Percentiles rank a stretch among this genome's conserved stretches.
These are phyloP conservation scores for Platygyra sinensis DNA, from an alignment of 64 coral and sea anemone genomes.

Conservation along the genomic window DNA sequence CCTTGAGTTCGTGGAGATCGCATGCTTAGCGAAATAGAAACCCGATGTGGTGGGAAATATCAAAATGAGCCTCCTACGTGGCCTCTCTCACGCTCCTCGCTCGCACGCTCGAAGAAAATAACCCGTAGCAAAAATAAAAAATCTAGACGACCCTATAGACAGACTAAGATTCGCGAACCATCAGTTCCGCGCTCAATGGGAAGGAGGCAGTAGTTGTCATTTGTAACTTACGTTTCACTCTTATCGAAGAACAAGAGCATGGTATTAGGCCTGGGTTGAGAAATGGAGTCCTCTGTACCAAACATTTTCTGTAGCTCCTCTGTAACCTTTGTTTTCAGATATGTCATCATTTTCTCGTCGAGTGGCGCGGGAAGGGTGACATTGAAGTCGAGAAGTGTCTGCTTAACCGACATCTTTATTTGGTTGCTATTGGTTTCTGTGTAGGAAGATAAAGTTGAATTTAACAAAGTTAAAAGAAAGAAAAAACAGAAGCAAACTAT, in stretches of 20 bases:
- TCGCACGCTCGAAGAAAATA: too few relatives aligned
- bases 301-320: neutral
- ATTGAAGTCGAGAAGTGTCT: neutral
- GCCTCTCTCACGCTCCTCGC: too few relatives aligned
- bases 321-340: neutral
- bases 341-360: neutral
- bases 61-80: too few relatives aligned
- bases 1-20: too few relatives aligned
- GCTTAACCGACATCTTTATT: neutral
- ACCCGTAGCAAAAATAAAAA: too few relatives aligned
- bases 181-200: too few relatives aligned
- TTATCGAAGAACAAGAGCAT: neutral
- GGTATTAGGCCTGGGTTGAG: neutral
- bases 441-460: neutral
- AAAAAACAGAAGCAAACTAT: too few relatives aligned
- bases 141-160: too few relatives aligned
- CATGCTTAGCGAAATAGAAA: too few relatives aligned
- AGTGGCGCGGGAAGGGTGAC: neutral
- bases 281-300: neutral
- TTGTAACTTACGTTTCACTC: neutral
- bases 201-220: neutral
- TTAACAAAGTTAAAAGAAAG: too few relatives aligned
- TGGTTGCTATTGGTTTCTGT: neutral
- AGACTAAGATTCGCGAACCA: too few relatives aligned
- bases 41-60: too few relatives aligned